These are phyloP conservation scores for Melanostoma scalare DNA, from an alignment of 2,888 invertebrate species.

Conservation along the genomic window DNA sequence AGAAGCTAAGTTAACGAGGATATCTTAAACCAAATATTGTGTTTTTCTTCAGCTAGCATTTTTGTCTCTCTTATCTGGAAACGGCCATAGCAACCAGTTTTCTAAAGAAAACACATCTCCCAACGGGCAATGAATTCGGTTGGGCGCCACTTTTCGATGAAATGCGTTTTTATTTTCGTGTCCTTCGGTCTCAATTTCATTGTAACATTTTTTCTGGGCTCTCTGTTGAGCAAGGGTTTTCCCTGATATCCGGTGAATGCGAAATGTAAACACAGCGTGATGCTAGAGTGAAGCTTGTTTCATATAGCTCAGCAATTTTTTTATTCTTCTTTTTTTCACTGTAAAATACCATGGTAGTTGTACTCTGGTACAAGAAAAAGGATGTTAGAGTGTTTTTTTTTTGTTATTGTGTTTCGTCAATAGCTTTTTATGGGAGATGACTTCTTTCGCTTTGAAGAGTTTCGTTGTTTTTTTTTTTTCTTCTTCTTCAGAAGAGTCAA, in stretches of 20 bases:
- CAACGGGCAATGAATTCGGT: constrained; percentile 33
- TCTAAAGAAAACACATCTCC: neutral
- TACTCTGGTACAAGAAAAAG: constrained; percentile 8
- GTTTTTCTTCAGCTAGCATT: neutral
- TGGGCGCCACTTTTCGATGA: constrained; percentile 40
- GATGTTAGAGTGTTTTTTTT: constrained; percentile 19
- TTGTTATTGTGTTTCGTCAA: neutral
- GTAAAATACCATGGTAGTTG: neutral
- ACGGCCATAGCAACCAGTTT: neutral
- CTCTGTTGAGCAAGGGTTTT: constrained; percentile 17
- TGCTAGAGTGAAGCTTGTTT: constrained; percentile 21
- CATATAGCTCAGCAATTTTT: constrained; percentile 1
- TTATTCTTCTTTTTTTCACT: neutral
- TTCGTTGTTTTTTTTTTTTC: neutral
- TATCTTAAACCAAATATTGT: neutral
- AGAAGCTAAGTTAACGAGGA: constrained; percentile 13
- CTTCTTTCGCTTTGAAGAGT: constrained; percentile 11
- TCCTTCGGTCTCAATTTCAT: constrained; percentile 18
- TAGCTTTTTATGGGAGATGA: neutral
- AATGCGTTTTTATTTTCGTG: constrained; percentile 45
- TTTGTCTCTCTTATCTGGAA: neutral
- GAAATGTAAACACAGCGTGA: constrained; percentile 34
- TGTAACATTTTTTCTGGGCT: constrained; percentile 8
- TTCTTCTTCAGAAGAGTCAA: neutral
- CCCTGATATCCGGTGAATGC: constrained; percentile 42